Evolutionary conservation across 2,888 invertebrate species (phyloP).

Genomic region (Epirrhoe tristata): DNA sequence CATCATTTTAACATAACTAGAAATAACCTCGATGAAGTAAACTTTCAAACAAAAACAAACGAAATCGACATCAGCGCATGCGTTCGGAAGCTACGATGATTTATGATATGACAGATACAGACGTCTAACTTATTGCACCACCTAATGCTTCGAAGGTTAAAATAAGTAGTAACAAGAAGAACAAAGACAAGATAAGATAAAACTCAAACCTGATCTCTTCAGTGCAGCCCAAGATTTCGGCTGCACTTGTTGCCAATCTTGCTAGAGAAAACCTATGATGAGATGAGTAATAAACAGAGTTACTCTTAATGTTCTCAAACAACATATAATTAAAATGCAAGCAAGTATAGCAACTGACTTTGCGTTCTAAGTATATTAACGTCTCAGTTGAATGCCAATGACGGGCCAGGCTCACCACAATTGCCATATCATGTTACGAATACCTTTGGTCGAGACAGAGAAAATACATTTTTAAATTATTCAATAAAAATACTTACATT

Average conservation of each 20-base stretch:
- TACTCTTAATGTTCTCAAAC: slow-evolving; percentile 40
- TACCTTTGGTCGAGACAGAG: slow-evolving; percentile 44
- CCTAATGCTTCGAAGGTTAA: too few species aligned
- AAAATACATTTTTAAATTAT: neutral
- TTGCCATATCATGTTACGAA: slow-evolving; percentile 50
- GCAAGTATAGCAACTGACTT: slow-evolving; percentile 65
- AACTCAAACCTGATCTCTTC: neutral
- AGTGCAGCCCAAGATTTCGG: too few species aligned
- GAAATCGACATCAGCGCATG: neutral
- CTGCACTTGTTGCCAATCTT: neutral
- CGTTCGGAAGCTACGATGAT: too few species aligned
- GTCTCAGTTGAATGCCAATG: slow-evolving; percentile 79
- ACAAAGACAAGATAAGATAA: neutral
- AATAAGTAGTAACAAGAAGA: neutral
- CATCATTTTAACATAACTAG: too few species aligned
- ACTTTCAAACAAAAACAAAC: too few species aligned
- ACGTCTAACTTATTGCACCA: too few species aligned
- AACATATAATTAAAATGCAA: slow-evolving; percentile 59
- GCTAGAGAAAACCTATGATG: slow-evolving; percentile 17
- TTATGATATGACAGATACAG: too few species aligned
- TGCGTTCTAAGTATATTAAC: slow-evolving; percentile 67
- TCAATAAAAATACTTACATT: too few species aligned
- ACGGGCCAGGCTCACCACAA: slow-evolving; percentile 55
- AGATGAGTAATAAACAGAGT: slow-evolving; percentile 26
- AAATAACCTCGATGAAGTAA: too few species aligned